Conservation (phyloP, 2,888 invertebrate genomes). For the Rhabditoides inermis region DNA sequence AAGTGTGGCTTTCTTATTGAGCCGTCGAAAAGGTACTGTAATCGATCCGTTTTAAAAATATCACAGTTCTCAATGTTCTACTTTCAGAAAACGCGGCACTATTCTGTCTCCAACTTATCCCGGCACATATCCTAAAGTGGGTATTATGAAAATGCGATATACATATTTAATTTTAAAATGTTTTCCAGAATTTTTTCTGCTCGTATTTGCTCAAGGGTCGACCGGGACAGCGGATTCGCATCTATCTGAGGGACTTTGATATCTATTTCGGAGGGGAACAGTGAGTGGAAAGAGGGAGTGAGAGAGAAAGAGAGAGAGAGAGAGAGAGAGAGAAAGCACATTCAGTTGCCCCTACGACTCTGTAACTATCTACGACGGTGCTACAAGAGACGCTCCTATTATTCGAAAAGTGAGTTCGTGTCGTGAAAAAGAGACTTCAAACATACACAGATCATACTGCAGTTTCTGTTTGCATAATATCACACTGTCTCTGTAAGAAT, state of each 20-base stretch:
- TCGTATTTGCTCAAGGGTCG: conserved; percentile 73
- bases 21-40: conserved; percentile 19
- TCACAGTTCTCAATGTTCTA: neutral
- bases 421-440: neutral
- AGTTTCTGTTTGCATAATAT: no score
- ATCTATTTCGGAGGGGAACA: conserved; percentile 95
- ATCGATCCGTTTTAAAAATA: conserved; percentile 4
- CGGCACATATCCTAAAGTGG: conserved; percentile 75
- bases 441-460: no score
- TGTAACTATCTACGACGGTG: conserved; percentile 91
- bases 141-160: no score
- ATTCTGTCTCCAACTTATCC: conserved; percentile 96
- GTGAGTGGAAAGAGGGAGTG: conserved; percentile 63
- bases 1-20: conserved; percentile 43
- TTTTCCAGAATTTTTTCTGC: conserved; percentile 47
- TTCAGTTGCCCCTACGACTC: conserved; percentile 94
- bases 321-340: conserved; percentile 2
- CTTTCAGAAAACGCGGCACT: conserved; percentile 60
- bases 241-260: conserved; percentile 95
- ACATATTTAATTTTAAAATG: no score
- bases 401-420: conserved; percentile 29
- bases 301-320: conserved; percentile 1
- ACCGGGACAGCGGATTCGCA: conserved; percentile 78
- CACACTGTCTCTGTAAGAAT: no score
- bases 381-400: conserved; percentile 71